A percentile compares a stretch with the other conserved stretches of the same genome.
phyloP scores from a whole-genome alignment of 1,140 invertebrate genomes.

The Trachymyrmex cornetzi region DNA sequence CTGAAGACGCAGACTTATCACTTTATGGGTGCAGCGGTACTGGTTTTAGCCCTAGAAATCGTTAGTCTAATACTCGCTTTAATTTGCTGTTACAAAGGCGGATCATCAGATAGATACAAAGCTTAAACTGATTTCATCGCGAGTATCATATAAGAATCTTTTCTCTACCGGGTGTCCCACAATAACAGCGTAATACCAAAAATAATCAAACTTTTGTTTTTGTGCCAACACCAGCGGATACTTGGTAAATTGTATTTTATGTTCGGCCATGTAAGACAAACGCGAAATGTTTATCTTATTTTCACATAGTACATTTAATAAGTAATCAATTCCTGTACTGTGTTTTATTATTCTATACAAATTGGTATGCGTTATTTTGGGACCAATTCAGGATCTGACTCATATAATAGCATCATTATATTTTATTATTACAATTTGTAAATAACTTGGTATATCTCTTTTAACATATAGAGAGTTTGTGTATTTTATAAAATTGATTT shows the following conservation, averaged over 20 bases:
- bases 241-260: neutral
- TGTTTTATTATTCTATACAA: neutral
- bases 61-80: constrained; percentile 93
- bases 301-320: neutral
- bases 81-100: constrained; percentile 92
- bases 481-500: constrained; percentile 37
- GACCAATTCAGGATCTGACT: constrained; percentile 39
- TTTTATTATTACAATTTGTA: constrained; percentile 38
- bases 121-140: constrained; percentile 86
- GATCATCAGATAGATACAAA: constrained; percentile 90
- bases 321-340: neutral
- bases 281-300: neutral
- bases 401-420: neutral
- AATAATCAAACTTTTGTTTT: constrained; percentile 43
- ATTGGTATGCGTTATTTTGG: constrained; percentile 51
- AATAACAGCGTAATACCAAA: constrained; percentile 15
- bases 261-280: neutral
- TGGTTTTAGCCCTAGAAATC: constrained; percentile 90
- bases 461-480: neutral
- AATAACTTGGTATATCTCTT: constrained; percentile 35
- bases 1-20: constrained; percentile 89
- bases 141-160: constrained; percentile 11
- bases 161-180: constrained; percentile 28
- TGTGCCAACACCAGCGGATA: constrained; percentile 54
- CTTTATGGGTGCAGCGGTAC: constrained; percentile 89